These are phyloP conservation scores for Poecilia picta DNA, from an alignment of 2,797 vertebrate species.

Conservation along the genomic window DNA sequence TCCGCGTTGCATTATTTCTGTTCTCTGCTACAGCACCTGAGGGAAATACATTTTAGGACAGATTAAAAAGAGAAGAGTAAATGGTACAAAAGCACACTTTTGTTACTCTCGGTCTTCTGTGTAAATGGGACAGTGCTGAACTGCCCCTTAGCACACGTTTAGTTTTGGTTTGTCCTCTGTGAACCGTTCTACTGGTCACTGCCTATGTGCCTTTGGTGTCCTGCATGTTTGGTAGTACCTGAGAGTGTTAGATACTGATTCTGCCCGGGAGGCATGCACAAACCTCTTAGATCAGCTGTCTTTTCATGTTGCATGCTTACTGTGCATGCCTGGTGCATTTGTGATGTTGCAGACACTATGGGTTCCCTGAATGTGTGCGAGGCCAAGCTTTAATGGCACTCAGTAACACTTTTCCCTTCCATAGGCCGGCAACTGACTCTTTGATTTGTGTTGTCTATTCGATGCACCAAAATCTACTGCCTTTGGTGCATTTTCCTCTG, in stretches of 20 bases:
- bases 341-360: slow-evolving; percentile 45
- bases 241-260: slow-evolving; percentile 35
- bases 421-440: slow-evolving; percentile 30
- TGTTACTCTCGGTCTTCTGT: slow-evolving; percentile 58
- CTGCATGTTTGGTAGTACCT: slow-evolving; percentile 29
- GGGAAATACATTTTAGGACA: slow-evolving; percentile 59
- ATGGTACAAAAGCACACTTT: slow-evolving; percentile 37
- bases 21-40: slow-evolving; percentile 25
- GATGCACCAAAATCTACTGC: slow-evolving; percentile 22
- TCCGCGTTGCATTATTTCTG: slow-evolving; percentile 35
- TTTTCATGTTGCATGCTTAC: slow-evolving; percentile 31
- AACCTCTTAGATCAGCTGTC: slow-evolving; percentile 48
- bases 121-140: slow-evolving; percentile 50
- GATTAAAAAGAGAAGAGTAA: slow-evolving; percentile 52
- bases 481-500: slow-evolving; percentile 39
- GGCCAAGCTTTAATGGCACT: slow-evolving; percentile 44
- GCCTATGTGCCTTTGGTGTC: slow-evolving; percentile 34
- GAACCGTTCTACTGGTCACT: slow-evolving; percentile 29
- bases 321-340: slow-evolving; percentile 19
- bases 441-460: slow-evolving; percentile 20
- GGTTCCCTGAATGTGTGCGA: not conserved
- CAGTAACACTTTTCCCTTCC: slow-evolving; percentile 26
- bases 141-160: slow-evolving; percentile 33
- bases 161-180: slow-evolving; percentile 56
- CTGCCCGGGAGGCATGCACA: slow-evolving; percentile 35